Evolutionary conservation across 2,888 invertebrate species (phyloP).

Genomic region (Ischnus inquisitorius): DNA sequence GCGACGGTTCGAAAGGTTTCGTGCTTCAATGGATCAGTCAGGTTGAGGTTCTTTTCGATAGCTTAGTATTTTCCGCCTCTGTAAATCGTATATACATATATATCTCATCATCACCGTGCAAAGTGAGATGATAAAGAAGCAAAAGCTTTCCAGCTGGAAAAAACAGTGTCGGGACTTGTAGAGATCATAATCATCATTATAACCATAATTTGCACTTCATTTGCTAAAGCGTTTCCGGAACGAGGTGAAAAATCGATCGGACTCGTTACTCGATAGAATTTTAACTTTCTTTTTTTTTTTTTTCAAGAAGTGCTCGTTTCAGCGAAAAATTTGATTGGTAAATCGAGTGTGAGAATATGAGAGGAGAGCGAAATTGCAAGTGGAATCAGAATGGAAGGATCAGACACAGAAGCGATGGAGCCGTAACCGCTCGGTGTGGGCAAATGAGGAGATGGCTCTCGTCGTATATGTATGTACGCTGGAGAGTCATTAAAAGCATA

Average conservation of each 20-base stretch:
- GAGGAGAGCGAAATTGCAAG: slow-evolving; percentile 13
- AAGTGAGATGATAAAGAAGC: neutral
- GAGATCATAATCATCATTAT: slow-evolving; percentile 1
- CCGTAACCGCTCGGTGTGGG: slow-evolving; percentile 3
- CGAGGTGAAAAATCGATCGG: neutral
- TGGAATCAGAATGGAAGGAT: slow-evolving; percentile 34
- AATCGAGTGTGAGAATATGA: slow-evolving; percentile 35
- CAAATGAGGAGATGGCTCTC: slow-evolving; percentile 48
- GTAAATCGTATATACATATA: slow-evolving; percentile 12
- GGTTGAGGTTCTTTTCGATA: slow-evolving; percentile 16
- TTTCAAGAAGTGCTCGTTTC: neutral
- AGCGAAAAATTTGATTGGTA: slow-evolving; percentile 2
- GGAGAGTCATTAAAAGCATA: slow-evolving; percentile 70
- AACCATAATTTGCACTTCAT: slow-evolving; percentile 21
- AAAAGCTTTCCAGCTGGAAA: neutral
- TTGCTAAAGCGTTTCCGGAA: neutral
- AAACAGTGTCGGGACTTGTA: neutral
- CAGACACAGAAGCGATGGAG: slow-evolving; percentile 39
- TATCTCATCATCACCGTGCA: slow-evolving; percentile 5
- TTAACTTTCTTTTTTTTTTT: neutral
- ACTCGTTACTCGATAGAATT: neutral
- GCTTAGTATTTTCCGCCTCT: neutral
- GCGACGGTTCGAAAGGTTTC: slow-evolving; percentile 56
- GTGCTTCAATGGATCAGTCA: slow-evolving; percentile 54
- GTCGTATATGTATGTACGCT: slow-evolving; percentile 29